Evolutionary conservation across 1,140 invertebrate species (phyloP).

Genomic region (Bombus picipes): DNA sequence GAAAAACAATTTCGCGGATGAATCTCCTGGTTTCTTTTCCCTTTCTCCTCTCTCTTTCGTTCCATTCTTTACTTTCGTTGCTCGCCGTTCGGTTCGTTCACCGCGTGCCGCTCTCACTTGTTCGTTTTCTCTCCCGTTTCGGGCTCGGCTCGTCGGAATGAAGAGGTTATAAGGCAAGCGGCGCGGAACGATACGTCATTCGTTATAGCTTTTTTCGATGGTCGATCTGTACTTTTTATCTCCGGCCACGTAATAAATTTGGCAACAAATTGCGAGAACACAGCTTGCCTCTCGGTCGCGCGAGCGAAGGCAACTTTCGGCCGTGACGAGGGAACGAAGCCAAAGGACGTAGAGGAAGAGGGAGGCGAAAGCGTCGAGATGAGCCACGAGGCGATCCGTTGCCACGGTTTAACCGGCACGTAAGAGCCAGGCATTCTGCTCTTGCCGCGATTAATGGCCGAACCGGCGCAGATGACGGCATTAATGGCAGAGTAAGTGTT

Average conservation of each 20-base stretch:
- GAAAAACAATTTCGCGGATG: background rate
- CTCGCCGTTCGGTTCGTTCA: background rate
- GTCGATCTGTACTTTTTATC: slow-evolving; percentile 64
- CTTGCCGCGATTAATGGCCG: slow-evolving; percentile 61
- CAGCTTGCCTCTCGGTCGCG: slow-evolving; percentile 59
- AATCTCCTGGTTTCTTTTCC: background rate
- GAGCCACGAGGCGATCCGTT: slow-evolving; percentile 6
- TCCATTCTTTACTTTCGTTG: background rate
- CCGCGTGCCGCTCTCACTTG: background rate
- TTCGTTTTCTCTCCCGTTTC: background rate
- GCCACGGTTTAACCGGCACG: slow-evolving; percentile 61
- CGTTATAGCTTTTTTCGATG: slow-evolving; percentile 51
- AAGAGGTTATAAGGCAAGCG: slow-evolving; percentile 58
- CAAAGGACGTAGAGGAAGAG: background rate
- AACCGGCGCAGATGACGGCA: slow-evolving; percentile 65
- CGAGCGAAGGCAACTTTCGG: background rate
- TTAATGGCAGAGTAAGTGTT: slow-evolving; percentile 65
- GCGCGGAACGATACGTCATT: slow-evolving; percentile 64
- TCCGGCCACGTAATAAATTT: slow-evolving; percentile 67
- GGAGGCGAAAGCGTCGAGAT: background rate
- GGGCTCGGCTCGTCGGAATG: slow-evolving; percentile 36
- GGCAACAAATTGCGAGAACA: slow-evolving; percentile 70
- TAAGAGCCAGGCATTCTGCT: slow-evolving; percentile 56
- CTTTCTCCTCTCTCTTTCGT: background rate
- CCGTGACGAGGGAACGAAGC: background rate